Evolutionary conservation across 2,888 invertebrate genomes (phyloP).

Genomic region (Unio delphinus): DNA sequence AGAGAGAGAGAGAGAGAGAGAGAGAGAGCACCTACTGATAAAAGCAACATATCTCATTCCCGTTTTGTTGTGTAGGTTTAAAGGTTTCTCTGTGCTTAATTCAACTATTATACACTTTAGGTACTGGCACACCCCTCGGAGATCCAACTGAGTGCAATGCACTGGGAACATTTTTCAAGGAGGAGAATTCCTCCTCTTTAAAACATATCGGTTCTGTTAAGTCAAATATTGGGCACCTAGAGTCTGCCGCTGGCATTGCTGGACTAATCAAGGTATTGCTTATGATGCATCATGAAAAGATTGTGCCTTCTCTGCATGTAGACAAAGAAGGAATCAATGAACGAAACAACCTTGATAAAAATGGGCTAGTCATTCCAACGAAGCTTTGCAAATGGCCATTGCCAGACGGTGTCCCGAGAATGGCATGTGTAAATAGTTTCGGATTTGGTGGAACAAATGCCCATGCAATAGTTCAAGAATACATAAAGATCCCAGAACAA

Average conservation of each 20-base stretch:
- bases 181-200: not conserved
- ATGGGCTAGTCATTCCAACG: slow-evolving; percentile 8
- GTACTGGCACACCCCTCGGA: slow-evolving; percentile 45
- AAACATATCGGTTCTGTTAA: slow-evolving; percentile 51
- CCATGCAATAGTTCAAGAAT: slow-evolving; percentile 23
- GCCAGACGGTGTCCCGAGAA: not conserved
- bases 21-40: no score
- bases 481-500: no score
- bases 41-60: no score
- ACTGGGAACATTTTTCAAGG: slow-evolving; percentile 19
- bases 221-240: slow-evolving; percentile 59
- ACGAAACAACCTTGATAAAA: slow-evolving; percentile 17
- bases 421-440: slow-evolving; percentile 33
- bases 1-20: no score
- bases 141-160: slow-evolving; percentile 41
- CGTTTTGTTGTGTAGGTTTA: no score
- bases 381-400: slow-evolving; percentile 11
- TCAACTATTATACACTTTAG: slow-evolving; percentile 11
- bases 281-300: slow-evolving; percentile 46
- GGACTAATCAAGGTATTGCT: slow-evolving; percentile 53
- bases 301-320: slow-evolving; percentile 43
- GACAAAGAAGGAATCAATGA: slow-evolving; percentile 19
- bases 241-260: slow-evolving; percentile 53
- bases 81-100: not conserved
- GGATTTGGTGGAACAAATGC: slow-evolving; percentile 44